These are phyloP conservation scores for Cynopterus sphinx DNA, from an alignment of 2,797 vertebrate genomes.

Conservation along the genomic window DNA sequence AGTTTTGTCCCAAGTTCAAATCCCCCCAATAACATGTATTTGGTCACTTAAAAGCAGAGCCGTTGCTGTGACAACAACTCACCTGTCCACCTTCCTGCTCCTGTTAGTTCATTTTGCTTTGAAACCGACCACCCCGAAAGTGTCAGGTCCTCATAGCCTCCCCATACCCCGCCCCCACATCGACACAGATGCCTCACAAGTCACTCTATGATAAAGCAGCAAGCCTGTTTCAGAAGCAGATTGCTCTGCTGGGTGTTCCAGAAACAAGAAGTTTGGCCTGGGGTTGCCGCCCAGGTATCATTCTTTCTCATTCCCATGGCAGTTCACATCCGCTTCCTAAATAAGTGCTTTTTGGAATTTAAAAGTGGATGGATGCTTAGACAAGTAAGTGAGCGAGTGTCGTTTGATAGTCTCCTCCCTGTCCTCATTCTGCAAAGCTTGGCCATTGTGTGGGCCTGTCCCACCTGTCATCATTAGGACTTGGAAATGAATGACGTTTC, in stretches of 20 bases:
- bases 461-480: not conserved
- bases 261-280: not conserved
- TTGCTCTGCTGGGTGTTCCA: not conserved
- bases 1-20: not conserved
- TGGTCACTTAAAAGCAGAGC: not conserved
- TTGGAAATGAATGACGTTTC: not conserved
- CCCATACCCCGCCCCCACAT: not conserved
- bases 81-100: not conserved
- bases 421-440: not conserved
- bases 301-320: not conserved
- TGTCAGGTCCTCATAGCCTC: not conserved
- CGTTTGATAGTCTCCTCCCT: not conserved
- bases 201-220: not conserved
- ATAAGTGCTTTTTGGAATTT: not conserved
- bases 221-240: not conserved
- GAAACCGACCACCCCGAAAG: not conserved
- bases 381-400: not conserved
- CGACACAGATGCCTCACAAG: not conserved
- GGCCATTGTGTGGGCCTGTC: not conserved
- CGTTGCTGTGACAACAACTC: not conserved
- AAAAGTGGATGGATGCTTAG: not conserved
- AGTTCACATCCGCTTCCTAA: not conserved
- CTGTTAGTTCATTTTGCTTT: not conserved
- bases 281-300: not conserved
- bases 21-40: not conserved